A percentile compares a stretch with the other conserved stretches of the same genome.
phyloP scores from a whole-genome alignment of 2,797 vertebrate genomes.

The Gorsachius magnificus region DNA sequence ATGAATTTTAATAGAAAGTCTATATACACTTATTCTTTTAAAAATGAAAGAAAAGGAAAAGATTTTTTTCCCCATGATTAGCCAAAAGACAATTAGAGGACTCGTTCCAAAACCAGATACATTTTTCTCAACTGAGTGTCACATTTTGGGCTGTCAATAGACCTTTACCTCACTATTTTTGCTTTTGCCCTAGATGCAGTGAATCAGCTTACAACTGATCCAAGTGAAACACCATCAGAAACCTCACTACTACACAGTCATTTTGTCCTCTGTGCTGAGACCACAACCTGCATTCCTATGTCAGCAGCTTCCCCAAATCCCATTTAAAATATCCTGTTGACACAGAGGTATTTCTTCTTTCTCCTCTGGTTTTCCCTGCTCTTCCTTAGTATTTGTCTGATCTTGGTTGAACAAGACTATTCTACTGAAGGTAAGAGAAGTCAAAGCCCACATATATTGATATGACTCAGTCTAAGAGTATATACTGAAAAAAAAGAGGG shows the following conservation, averaged over 20 bases:
- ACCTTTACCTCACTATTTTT: neutral
- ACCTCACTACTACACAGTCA: neutral
- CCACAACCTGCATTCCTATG: neutral
- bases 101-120: neutral
- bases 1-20: constrained; percentile 31
- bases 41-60: neutral
- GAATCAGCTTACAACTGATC: neutral
- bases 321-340: neutral
- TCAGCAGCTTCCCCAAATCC: neutral
- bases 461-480: neutral
- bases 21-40: neutral
- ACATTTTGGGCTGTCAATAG: neutral
- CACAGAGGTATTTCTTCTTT: neutral
- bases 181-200: neutral
- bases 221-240: neutral
- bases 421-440: neutral
- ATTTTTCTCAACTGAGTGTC: neutral
- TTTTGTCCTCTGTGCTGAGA: neutral
- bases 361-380: neutral
- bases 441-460: neutral
- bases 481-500: neutral
- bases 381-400: neutral
- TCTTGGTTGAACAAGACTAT: neutral
- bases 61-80: neutral
- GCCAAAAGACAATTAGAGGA: neutral